These are phyloP conservation scores for Sebastes variabilis DNA, from an alignment of 2,797 vertebrate genomes.

Conservation along the genomic window DNA sequence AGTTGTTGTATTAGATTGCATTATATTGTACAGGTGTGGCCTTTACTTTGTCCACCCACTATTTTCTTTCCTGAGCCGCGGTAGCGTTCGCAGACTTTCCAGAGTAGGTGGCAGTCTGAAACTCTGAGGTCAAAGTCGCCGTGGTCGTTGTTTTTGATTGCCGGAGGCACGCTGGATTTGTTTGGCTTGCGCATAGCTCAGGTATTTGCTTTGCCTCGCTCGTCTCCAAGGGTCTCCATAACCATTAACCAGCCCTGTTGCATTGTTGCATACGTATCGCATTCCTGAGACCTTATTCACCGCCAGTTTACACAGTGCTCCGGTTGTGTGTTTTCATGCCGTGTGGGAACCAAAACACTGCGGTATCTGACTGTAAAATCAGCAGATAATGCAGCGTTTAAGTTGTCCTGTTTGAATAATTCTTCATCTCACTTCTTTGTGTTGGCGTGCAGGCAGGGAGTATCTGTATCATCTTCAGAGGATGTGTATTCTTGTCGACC, in stretches of 20 bases:
- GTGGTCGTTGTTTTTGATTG: conserved; percentile 30
- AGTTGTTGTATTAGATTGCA: not conserved
- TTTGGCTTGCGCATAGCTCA: conserved; percentile 60
- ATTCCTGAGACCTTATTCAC: conserved; percentile 74
- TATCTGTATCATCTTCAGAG: conserved; percentile 17
- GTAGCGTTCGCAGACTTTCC: not conserved
- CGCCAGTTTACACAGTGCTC: conserved; percentile 50
- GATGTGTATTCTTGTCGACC: not conserved
- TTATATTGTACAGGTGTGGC: not conserved
- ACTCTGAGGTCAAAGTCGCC: conserved; percentile 39
- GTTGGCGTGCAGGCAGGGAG: not conserved
- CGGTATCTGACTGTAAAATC: conserved; percentile 39
- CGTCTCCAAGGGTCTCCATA: conserved; percentile 61
- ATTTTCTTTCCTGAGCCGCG: not conserved
- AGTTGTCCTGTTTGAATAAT: conserved; percentile 2
- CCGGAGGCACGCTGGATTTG: conserved; percentile 45
- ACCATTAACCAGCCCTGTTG: conserved; percentile 77
- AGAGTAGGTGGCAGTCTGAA: not conserved
- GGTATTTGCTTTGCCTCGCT: conserved; percentile 66
- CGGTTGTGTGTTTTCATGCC: conserved; percentile 53
- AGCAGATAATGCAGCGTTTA: conserved; percentile 18
- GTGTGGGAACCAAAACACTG: conserved; percentile 63
- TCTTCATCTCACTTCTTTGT: conserved; percentile 3
- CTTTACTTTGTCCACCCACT: not conserved
- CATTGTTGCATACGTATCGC: conserved; percentile 59